phyloP scores from a whole-genome alignment of 2,113 vertebrate genomes.

The Saimiri boliviensis region DNA sequence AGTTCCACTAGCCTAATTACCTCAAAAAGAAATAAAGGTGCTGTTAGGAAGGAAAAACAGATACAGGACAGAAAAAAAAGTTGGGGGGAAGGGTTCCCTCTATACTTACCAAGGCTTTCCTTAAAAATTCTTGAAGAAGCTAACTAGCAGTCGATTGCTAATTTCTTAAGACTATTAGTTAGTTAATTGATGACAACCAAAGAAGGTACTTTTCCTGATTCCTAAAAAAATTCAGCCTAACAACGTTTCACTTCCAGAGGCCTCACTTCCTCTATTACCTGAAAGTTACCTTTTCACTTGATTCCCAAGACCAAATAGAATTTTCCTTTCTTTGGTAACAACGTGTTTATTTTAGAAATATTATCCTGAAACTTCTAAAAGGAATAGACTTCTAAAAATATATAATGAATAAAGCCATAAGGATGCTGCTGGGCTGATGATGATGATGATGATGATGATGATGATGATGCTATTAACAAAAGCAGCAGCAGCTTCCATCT shows the following conservation, averaged over 20 bases:
- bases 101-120: not conserved
- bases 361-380: not conserved
- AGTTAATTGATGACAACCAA: not conserved
- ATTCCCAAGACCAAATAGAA: not conserved
- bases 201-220: not conserved
- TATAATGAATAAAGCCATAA: not conserved
- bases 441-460: not conserved
- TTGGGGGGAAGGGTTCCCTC: fast-evolving
- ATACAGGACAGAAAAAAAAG: not conserved
- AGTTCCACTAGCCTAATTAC: not conserved
- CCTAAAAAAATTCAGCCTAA: constrained; percentile 9
- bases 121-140: constrained; percentile 23
- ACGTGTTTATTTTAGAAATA: not conserved
- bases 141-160: not conserved
- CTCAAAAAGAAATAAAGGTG: not conserved
- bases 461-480: not conserved
- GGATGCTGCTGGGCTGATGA: not conserved
- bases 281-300: not conserved
- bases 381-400: not conserved
- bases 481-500: not conserved
- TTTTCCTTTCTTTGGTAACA: not conserved
- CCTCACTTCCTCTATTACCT: not conserved
- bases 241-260: not conserved
- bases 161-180: not conserved
- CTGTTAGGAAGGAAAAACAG: not conserved